phyloP scores from a whole-genome alignment of 2,113 vertebrate species.

The Sebastes fasciatus region DNA sequence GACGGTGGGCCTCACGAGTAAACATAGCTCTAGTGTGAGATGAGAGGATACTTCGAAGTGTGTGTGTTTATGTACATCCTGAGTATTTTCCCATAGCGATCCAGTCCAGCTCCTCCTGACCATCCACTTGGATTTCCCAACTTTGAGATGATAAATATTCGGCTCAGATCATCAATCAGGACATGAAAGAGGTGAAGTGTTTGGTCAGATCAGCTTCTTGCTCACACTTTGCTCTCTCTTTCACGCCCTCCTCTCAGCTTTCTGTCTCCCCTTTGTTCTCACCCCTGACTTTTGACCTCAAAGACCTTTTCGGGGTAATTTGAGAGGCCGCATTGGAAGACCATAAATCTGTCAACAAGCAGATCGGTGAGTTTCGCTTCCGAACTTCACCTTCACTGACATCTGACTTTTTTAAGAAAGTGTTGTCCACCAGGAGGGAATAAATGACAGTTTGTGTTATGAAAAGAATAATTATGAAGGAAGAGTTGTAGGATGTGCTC shows the following conservation, averaged over 20 bases:
- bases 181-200: not conserved
- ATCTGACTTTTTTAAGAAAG: conserved; percentile 5
- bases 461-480: conserved; percentile 8
- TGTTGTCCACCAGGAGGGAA: not conserved
- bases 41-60: conserved; percentile 11
- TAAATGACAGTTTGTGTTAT: conserved; percentile 11
- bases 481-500: not conserved
- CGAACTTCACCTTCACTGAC: conserved; percentile 29
- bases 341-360: conserved; percentile 56
- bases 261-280: conserved; percentile 40
- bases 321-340: conserved; percentile 25
- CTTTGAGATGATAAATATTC: conserved; percentile 29
- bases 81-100: conserved; percentile 8
- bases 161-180: conserved; percentile 1
- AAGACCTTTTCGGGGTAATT: conserved; percentile 26
- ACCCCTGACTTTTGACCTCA: conserved; percentile 55
- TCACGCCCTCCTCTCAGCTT: conserved; percentile 43
- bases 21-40: conserved; percentile 57
- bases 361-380: conserved; percentile 36
- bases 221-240: conserved; percentile 16
- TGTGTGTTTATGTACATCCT: not conserved
- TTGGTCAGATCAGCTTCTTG: conserved; percentile 8
- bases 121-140: conserved; percentile 2
- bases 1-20: conserved; percentile 56
- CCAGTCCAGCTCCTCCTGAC: not conserved